Base-by-base conservation (phyloP, 2,113 vertebrate species). In the Microcebus tavaratra region DNA sequence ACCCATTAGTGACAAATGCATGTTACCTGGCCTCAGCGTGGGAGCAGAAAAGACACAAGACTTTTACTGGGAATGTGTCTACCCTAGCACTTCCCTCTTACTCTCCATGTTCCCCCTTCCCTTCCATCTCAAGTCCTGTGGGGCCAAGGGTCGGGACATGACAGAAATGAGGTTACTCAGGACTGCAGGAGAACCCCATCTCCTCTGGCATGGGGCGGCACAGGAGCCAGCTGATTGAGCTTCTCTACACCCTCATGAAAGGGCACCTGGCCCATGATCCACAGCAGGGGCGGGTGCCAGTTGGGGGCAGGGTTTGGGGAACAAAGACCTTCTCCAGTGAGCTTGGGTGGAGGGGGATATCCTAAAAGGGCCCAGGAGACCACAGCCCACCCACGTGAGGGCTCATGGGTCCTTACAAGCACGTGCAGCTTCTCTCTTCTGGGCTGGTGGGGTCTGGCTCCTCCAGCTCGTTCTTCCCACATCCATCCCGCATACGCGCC, bases 331-430 rank as follows among this genome's bases (percentile, higher is more conserved):
- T 92, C 53, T 80, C 23, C 15, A 29, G 8, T 12, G 59, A 55
- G 21, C n/a, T 20, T 34, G 27, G n/a, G 57, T 20, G 11, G 59
- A 21, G 36, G 59, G 45, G 76, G 57, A 65, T 61, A 79, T 95
- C 78, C 78, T 42, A 45, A n/a, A 21, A 42, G 55, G 45, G 57
- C 83, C 29, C n/a, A 2, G 42, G 84, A 25, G 48, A 21, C 36
- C 59, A 23, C 9, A 1, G 18, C 3, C 29, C 34, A 18, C 17
- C 25, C 82, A 45, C 6, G 0, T 31, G 70, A 39, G 31, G 10
- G 12, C 42, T 39, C 11, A 8, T 4, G 3, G 29, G 17, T 39
- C 29, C 3, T 5, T 6, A 9, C 6, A 31, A 15, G 21, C 25
- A 3, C 7, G 1, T 1, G 6, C 9, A 39, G 82, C 70, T 39